These are phyloP conservation scores for Strigamia maritima DNA, from an alignment of 2,888 invertebrate genomes.

Conservation along the genomic window DNA sequence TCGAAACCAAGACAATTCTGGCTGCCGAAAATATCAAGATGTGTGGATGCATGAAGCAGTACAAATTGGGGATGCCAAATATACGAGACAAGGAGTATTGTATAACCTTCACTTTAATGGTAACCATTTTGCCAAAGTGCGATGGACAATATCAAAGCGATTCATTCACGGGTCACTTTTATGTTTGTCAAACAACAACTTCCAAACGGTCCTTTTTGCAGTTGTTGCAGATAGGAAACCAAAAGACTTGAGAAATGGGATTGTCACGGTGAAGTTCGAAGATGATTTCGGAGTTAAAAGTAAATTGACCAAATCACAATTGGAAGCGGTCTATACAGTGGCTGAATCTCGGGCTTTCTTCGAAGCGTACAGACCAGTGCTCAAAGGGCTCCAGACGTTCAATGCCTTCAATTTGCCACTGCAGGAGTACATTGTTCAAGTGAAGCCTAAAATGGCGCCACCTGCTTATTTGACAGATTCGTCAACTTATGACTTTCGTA, in stretches of 20 bases:
- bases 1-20: slow-evolving; percentile 37
- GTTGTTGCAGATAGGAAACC: slow-evolving; percentile 25
- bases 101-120: slow-evolving; percentile 29
- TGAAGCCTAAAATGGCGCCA: neutral
- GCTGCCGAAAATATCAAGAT: neutral
- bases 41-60: neutral
- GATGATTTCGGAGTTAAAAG: no score
- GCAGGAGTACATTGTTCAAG: neutral
- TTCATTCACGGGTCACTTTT: slow-evolving; percentile 37
- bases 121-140: neutral
- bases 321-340: neutral
- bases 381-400: neutral
- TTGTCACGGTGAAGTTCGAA: slow-evolving; percentile 22
- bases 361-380: slow-evolving; percentile 28
- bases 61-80: neutral
- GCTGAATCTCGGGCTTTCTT: neutral
- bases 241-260: neutral
- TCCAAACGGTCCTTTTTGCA: slow-evolving; percentile 38
- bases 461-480: neutral
- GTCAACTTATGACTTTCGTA: neutral
- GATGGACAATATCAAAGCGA: slow-evolving; percentile 24
- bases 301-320: no score
- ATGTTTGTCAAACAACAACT: slow-evolving; percentile 40
- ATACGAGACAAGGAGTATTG: neutral
- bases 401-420: neutral